These are phyloP conservation scores for Myiotriccus ornatus DNA, from an alignment of 2,797 vertebrate species.

Conservation along the genomic window DNA sequence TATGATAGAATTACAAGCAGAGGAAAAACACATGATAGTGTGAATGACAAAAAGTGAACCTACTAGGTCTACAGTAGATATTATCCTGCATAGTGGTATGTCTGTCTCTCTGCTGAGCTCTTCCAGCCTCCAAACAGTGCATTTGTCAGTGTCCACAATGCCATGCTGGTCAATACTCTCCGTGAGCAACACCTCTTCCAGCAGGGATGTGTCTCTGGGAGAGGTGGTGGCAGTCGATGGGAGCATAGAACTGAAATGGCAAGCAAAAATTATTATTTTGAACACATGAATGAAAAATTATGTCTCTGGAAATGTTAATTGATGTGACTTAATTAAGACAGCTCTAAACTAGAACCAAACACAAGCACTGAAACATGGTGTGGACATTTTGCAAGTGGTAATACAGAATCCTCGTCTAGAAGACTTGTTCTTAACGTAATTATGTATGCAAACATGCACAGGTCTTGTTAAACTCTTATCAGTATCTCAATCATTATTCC, in stretches of 20 bases:
- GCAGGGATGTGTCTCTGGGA: neutral
- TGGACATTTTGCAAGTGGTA: neutral
- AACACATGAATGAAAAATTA: neutral
- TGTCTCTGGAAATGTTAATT: neutral
- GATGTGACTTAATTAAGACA: neutral
- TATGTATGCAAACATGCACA: neutral
- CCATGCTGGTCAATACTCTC: neutral
- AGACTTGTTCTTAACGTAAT: neutral
- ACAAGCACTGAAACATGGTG: accelerated
- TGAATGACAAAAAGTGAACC: neutral
- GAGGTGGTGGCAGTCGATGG: accelerated
- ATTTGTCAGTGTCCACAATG: neutral
- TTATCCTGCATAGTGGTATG: neutral
- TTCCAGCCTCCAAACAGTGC: neutral
- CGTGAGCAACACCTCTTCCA: neutral
- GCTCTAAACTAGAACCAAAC: neutral
- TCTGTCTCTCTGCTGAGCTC: neutral
- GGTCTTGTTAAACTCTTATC: neutral
- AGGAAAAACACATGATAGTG: neutral
- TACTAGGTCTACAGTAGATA: neutral
- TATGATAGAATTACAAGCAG: neutral
- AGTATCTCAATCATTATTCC: neutral
- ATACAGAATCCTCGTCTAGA: neutral
- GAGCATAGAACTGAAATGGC: neutral
- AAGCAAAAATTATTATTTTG: neutral